Conservation (phyloP, 1,140 invertebrate genomes). For the Homalodisca vitripennis region DNA sequence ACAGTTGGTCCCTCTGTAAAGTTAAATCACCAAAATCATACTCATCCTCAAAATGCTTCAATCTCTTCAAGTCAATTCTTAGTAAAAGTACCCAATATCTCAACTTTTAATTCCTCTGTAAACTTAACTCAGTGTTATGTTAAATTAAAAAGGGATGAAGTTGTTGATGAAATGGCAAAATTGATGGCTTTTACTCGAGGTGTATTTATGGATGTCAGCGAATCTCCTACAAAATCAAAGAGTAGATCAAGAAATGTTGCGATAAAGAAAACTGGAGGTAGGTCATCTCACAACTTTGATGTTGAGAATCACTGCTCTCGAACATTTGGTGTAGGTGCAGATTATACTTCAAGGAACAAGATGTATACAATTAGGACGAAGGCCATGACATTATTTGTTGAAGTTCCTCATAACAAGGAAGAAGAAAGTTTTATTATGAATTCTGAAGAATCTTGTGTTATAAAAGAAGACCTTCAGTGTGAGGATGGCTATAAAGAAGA, state of each 20-base stretch:
- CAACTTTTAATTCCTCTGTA: not conserved
- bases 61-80: too few relatives aligned
- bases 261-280: not conserved
- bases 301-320: not conserved
- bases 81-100: not conserved
- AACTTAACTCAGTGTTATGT: not conserved
- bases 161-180: not conserved
- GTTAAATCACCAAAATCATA: too few relatives aligned
- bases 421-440: not conserved
- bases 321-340: not conserved
- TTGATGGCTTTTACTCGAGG: not conserved
- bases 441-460: not conserved
- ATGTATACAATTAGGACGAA: not conserved
- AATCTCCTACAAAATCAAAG: not conserved
- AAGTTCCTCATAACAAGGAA: not conserved
- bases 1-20: too few relatives aligned
- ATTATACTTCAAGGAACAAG: not conserved
- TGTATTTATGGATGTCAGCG: not conserved
- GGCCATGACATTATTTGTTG: not conserved
- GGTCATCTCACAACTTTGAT: not conserved
- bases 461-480: slow-evolving; percentile 12
- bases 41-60: too few relatives aligned
- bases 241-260: slow-evolving; percentile 5
- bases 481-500: not conserved
- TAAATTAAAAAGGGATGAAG: not conserved